phyloP scores from a whole-genome alignment of 1,140 invertebrate species.

The Eriocheir sinensis region DNA sequence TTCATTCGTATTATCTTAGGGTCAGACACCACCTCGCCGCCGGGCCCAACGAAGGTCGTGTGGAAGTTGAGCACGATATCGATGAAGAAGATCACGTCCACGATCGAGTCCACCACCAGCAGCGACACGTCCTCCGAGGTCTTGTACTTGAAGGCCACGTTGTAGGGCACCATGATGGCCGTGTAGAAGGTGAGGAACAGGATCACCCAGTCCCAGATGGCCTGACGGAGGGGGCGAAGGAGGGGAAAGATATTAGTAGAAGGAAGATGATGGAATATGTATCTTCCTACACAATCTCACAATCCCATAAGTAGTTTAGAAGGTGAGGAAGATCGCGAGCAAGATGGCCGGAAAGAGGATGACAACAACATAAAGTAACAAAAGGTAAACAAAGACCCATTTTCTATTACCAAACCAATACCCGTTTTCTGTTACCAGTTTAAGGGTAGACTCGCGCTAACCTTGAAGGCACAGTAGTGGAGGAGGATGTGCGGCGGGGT shows the following conservation, averaged over 20 bases:
- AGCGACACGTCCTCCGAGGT: conserved; percentile 99
- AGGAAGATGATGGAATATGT: not conserved
- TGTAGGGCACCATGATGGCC: conserved; percentile 99
- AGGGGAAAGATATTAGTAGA: not conserved
- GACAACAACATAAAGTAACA: too few relatives aligned
- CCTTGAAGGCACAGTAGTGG: conserved; percentile 97
- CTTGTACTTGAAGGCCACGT: conserved; percentile 99
- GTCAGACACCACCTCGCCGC: conserved; percentile 98
- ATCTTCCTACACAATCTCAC: too few relatives aligned
- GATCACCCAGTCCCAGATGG: conserved; percentile 99
- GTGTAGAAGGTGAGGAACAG: conserved; percentile 99
- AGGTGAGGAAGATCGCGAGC: too few relatives aligned
- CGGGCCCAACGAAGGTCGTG: conserved; percentile 99
- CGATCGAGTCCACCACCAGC: conserved; percentile 98
- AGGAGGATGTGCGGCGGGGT: conserved; percentile 98
- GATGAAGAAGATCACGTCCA: conserved; percentile 99
- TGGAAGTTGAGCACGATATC: conserved; percentile 99
- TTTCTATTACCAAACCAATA: too few relatives aligned
- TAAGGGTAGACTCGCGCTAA: too few relatives aligned
- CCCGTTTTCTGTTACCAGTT: too few relatives aligned
- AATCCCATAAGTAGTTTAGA: too few relatives aligned
- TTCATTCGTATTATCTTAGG: conserved; percentile 99
- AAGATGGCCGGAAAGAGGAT: too few relatives aligned
- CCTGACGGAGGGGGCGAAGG: conserved; percentile 83
- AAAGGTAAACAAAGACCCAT: too few relatives aligned